These are phyloP conservation scores for Neopipo cinnamomea DNA, from an alignment of 2,113 vertebrate genomes.

Conservation along the genomic window DNA sequence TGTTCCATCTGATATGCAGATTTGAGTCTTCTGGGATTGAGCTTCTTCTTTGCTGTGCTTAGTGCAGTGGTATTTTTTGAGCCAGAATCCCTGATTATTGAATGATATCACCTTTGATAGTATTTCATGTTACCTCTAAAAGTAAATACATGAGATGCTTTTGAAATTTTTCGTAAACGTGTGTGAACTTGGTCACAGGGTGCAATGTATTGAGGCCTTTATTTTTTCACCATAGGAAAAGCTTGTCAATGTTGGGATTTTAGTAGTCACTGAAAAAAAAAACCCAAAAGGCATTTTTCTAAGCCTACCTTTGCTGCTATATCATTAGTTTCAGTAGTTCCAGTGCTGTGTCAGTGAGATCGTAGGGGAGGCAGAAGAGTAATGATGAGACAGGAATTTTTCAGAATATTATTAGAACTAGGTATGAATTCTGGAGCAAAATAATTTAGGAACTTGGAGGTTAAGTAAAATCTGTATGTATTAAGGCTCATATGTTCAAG, in stretches of 20 bases:
- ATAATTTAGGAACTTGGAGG: not conserved
- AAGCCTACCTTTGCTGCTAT: not conserved
- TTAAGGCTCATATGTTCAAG: not conserved
- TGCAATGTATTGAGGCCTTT: not conserved
- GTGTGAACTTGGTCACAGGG: not conserved
- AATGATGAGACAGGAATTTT: not conserved
- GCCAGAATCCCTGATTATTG: not conserved
- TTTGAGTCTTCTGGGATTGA: not conserved
- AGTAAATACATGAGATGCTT: not conserved
- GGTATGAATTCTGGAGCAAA: not conserved
- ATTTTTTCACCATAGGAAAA: not conserved
- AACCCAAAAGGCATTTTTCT: not conserved
- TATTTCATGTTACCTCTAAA: not conserved
- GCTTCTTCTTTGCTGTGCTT: not conserved
- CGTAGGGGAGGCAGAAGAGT: not conserved
- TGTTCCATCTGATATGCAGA: conserved; percentile 3
- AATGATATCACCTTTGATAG: not conserved
- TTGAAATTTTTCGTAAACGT: not conserved
- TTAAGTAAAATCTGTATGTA: not conserved
- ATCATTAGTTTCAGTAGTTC: not conserved
- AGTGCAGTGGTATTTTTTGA: not conserved
- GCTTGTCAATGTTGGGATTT: not conserved
- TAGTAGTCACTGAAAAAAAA: not conserved
- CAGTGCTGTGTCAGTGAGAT: not conserved
- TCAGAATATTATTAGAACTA: not conserved